These are phyloP conservation scores for Bicyclus anynana DNA, from an alignment of 1,140 invertebrate species.

Conservation along the genomic window DNA sequence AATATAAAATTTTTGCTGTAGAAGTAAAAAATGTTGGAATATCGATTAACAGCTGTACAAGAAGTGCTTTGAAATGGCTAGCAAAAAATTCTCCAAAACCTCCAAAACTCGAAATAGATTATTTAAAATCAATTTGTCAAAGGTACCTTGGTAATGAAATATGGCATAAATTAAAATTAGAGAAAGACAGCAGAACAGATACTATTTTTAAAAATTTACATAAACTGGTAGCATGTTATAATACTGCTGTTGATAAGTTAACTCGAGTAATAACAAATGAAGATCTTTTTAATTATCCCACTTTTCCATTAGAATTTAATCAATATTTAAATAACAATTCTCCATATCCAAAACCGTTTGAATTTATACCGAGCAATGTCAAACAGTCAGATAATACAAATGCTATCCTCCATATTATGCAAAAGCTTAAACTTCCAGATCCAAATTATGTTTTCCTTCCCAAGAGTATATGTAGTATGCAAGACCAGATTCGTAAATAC, in stretches of 20 bases:
- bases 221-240: constrained; percentile 80
- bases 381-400: constrained; percentile 52
- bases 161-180: constrained; percentile 79
- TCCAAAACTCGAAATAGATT: constrained; percentile 79
- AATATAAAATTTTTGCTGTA: constrained; percentile 56
- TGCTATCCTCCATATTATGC: constrained; percentile 56
- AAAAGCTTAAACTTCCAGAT: constrained; percentile 54
- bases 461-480: constrained; percentile 42
- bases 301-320: constrained; percentile 68
- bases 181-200: constrained; percentile 69
- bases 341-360: constrained; percentile 70
- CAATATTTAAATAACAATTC: constrained; percentile 48
- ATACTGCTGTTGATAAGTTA: constrained; percentile 80
- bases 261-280: constrained; percentile 80
- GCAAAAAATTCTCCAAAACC: constrained; percentile 75
- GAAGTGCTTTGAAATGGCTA: constrained; percentile 79
- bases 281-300: constrained; percentile 61
- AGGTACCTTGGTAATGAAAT: constrained; percentile 81
- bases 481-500: constrained; percentile 59
- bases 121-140: constrained; percentile 76
- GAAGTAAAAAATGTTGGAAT: constrained; percentile 45
- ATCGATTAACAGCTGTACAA: constrained; percentile 53
- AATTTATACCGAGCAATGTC: constrained; percentile 62
- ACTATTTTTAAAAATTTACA: constrained; percentile 76
- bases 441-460: constrained; percentile 42